phyloP scores from a whole-genome alignment of 1,140 invertebrate genomes.

The Magallana gigas region DNA sequence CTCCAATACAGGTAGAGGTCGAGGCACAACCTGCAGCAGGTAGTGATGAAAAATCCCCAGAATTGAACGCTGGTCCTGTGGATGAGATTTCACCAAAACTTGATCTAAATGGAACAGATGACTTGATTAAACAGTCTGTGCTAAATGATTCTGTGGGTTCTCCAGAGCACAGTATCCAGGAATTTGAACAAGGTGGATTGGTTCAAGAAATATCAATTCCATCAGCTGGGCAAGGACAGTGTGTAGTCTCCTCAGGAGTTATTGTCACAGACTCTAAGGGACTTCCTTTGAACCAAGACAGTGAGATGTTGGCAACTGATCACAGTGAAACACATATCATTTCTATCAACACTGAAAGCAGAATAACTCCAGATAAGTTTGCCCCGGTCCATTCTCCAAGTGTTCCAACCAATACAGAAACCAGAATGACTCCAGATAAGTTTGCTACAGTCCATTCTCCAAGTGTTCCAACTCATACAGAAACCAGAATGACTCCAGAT shows the following conservation, averaged over 20 bases:
- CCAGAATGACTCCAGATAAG: not conserved
- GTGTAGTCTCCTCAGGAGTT: not conserved
- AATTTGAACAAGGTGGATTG: not conserved
- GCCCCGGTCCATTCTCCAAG: not conserved
- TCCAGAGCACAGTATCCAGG: not conserved
- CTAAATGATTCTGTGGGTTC: not conserved
- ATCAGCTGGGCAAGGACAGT: not conserved
- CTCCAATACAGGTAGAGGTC: not conserved
- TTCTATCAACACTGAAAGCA: too few species aligned
- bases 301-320: not conserved
- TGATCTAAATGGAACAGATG: not conserved
- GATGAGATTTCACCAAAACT: not conserved
- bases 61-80: not conserved
- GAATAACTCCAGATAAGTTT: too few species aligned
- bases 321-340: not conserved
- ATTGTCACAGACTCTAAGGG: not conserved
- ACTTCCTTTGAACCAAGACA: not conserved
- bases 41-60: not conserved
- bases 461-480: not conserved
- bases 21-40: not conserved
- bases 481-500: not conserved
- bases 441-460: not conserved
- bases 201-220: not conserved
- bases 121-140: not conserved
- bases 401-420: not conserved